A percentile compares a stretch with the other conserved stretches of the same genome.
Conservation (phyloP, 1,140 invertebrate genomes). For the Brachystomella parvula region DNA sequence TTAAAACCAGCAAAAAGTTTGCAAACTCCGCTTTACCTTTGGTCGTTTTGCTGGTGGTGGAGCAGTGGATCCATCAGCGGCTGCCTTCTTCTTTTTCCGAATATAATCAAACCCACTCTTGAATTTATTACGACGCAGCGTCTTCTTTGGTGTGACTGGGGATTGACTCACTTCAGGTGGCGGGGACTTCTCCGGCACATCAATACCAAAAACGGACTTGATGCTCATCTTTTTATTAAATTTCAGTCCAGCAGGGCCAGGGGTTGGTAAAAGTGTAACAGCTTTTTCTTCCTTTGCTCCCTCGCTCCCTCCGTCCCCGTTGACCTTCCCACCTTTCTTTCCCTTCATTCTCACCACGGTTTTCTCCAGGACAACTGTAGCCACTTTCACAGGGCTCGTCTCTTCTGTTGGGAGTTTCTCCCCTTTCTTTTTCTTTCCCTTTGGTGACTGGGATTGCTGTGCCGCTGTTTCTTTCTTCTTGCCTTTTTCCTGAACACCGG, state of each 20-base stretch:
- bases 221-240: conserved; percentile 36
- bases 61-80: conserved; percentile 25
- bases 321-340: conserved; percentile 48
- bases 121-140: conserved; percentile 36
- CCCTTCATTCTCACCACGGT: conserved; percentile 41
- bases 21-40: conserved; percentile 27
- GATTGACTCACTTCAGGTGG: conserved; percentile 18
- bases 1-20: conserved; percentile 3
- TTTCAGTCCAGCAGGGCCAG: conserved; percentile 25
- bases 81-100: conserved; percentile 60
- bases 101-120: conserved; percentile 72
- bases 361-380: conserved; percentile 45
- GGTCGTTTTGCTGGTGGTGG: conserved; percentile 31
- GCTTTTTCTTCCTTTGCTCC: conserved; percentile 15
- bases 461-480: conserved; percentile 47
- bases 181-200: conserved; percentile 16
- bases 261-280: conserved; percentile 25
- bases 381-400: conserved; percentile 36
- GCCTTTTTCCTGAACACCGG: conserved; percentile 42
- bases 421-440: conserved; percentile 14
- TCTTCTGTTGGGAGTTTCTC: conserved; percentile 10
- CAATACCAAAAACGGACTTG: conserved; percentile 39
- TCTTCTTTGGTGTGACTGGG: conserved; percentile 32
- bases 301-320: conserved; percentile 37
- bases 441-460: background rate